phyloP scores from a whole-genome alignment of 2,888 invertebrate species.

The Heliconius hortense region DNA sequence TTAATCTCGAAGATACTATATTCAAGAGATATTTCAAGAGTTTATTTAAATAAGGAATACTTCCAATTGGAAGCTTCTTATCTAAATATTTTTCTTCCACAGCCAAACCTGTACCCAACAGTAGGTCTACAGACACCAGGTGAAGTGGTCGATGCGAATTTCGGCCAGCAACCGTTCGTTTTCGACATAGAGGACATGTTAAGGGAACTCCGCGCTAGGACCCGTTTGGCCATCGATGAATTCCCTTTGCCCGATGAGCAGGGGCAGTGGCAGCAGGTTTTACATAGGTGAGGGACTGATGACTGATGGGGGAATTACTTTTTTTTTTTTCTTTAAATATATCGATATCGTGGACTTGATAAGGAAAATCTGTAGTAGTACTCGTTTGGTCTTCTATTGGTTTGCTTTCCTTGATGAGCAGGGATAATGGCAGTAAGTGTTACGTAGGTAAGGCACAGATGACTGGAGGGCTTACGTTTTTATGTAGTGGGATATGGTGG shows the following conservation, averaged over 20 bases:
- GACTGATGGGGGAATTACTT: background rate
- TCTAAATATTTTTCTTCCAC: conserved; percentile 53
- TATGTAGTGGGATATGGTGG: background rate
- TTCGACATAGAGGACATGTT: conserved; percentile 99
- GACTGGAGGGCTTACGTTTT: too few relatives aligned
- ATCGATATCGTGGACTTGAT: conserved; percentile 98
- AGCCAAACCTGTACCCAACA: conserved; percentile 98
- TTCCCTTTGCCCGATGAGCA: conserved; percentile 93
- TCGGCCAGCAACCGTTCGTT: conserved; percentile 98
- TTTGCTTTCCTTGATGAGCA: conserved; percentile 93
- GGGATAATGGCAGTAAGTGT: conserved; percentile 95
- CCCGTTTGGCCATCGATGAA: conserved; percentile 91
- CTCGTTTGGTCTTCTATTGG: conserved; percentile 91
- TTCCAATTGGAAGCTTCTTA: too few relatives aligned
- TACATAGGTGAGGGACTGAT: conserved; percentile 89
- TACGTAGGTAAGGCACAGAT: conserved; percentile 87
- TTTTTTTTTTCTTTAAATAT: too few relatives aligned
- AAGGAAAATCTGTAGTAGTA: conserved; percentile 92
- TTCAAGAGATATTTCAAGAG: too few relatives aligned
- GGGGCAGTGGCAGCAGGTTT: conserved; percentile 95
- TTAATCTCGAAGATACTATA: too few relatives aligned
- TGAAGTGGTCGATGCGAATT: conserved; percentile 99
- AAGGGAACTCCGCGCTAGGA: conserved; percentile 92
- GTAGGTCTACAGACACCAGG: conserved; percentile 99
- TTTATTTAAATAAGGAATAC: too few relatives aligned